A percentile compares a stretch with the other conserved stretches of the same genome.
Conservation (phyloP, 2,797 vertebrate species). For the Bucorvus abyssinicus region DNA sequence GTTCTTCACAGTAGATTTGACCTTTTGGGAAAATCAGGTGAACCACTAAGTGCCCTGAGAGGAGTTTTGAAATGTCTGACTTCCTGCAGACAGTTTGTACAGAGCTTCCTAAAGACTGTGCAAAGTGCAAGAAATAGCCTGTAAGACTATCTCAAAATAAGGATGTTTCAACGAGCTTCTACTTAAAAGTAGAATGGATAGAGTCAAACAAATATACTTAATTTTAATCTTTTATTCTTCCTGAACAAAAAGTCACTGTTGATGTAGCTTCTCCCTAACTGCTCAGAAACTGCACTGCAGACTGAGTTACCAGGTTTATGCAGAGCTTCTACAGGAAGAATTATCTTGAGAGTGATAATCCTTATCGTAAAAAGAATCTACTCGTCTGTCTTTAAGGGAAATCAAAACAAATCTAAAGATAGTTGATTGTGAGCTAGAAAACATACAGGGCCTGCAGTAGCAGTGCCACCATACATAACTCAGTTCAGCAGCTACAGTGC, state of each 20-base stretch:
- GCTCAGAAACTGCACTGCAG: neutral
- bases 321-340: neutral
- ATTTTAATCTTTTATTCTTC: neutral
- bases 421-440: neutral
- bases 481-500: neutral
- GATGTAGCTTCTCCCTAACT: neutral
- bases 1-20: neutral
- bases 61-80: neutral
- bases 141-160: neutral
- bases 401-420: slow-evolving; percentile 33
- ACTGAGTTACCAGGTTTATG: neutral
- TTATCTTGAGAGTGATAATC: neutral
- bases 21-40: neutral
- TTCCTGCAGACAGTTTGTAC: neutral
- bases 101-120: neutral
- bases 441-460: neutral
- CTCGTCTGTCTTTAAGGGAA: neutral
- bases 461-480: neutral
- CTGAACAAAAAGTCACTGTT: neutral
- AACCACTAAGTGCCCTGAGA: neutral
- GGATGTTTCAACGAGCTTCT: neutral
- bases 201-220: neutral
- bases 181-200: neutral
- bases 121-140: neutral
- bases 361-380: neutral